Evolutionary conservation across 2,113 vertebrate species (phyloP).

Genomic region (Notothenia coriiceps): DNA sequence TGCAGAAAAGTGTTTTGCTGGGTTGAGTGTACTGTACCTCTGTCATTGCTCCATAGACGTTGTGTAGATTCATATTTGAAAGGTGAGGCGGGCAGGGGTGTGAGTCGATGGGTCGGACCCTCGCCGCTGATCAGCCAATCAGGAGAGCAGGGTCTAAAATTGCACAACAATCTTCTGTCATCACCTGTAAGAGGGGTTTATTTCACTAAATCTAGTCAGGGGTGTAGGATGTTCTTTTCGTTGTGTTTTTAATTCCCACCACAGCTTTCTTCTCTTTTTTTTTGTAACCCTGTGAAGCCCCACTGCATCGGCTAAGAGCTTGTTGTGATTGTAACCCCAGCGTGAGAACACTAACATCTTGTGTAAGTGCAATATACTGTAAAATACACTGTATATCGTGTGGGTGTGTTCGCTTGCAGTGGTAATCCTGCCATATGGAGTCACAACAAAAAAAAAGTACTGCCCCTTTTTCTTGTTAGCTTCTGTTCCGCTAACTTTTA

Average conservation of each 20-base stretch:
- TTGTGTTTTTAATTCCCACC: slow-evolving; percentile 36
- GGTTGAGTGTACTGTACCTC: slow-evolving; percentile 71
- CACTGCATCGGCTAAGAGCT: slow-evolving; percentile 55
- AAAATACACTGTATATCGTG: slow-evolving; percentile 68
- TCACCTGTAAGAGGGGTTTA: slow-evolving; percentile 56
- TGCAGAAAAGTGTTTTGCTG: slow-evolving; percentile 49
- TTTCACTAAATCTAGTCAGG: slow-evolving; percentile 60
- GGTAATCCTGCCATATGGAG: slow-evolving; percentile 13
- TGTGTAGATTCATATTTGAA: slow-evolving; percentile 28
- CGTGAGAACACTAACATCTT: slow-evolving; percentile 74
- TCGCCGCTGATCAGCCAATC: slow-evolving; percentile 80
- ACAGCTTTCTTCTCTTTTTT: not conserved
- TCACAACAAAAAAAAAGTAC: not conserved
- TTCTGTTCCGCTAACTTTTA: not conserved
- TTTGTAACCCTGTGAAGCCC: slow-evolving; percentile 53
- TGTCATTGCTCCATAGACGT: slow-evolving; percentile 44
- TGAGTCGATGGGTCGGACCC: slow-evolving; percentile 37
- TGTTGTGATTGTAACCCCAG: slow-evolving; percentile 62
- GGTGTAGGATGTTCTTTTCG: slow-evolving; percentile 60
- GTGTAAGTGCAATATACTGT: slow-evolving; percentile 82
- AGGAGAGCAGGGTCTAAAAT: slow-evolving; percentile 72
- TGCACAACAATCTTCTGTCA: slow-evolving; percentile 62
- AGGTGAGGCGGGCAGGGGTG: not conserved
- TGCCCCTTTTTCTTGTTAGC: slow-evolving; percentile 1
- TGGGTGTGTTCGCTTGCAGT: slow-evolving; percentile 20